Conservation (phyloP, 2,888 invertebrate genomes). For the Trachelus iudaicus region DNA sequence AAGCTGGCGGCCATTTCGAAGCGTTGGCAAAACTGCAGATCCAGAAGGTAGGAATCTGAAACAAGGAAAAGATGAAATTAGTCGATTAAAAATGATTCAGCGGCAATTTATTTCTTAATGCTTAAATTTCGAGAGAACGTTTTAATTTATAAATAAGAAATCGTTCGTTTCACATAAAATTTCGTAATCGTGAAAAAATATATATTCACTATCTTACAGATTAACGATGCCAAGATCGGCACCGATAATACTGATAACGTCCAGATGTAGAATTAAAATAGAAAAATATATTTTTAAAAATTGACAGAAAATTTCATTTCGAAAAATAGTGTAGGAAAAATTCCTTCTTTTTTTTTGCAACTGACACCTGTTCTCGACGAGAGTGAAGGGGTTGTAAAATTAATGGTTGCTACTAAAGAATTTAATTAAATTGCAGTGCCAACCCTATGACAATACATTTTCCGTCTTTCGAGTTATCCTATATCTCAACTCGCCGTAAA, state of each 20-base stretch:
- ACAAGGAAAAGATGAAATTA: slow-evolving; percentile 29
- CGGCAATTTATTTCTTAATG: background rate
- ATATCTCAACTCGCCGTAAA: background rate
- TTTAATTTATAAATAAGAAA: no score
- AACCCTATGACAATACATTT: background rate
- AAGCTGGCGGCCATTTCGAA: slow-evolving; percentile 54
- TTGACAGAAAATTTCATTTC: no score
- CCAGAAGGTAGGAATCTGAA: slow-evolving; percentile 41
- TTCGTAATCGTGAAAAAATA: no score
- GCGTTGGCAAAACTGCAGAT: slow-evolving; percentile 32
- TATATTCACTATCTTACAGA: no score
- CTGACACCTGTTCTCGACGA: background rate
- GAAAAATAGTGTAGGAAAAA: background rate
- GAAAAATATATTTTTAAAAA: no score
- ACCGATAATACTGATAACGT: no score
- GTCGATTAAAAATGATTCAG: background rate
- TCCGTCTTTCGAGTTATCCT: background rate
- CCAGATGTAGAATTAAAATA: no score
- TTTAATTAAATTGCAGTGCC: background rate
- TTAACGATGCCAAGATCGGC: no score
- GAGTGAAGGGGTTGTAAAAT: background rate
- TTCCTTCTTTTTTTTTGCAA: background rate
- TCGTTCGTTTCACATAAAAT: no score
- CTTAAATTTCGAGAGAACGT: no score
- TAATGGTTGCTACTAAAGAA: background rate